Evolutionary conservation across 2,797 vertebrate species (phyloP), one percentile per base, ranked within the genome.

Genomic region (Hapalemur alaotrensis): DNA sequence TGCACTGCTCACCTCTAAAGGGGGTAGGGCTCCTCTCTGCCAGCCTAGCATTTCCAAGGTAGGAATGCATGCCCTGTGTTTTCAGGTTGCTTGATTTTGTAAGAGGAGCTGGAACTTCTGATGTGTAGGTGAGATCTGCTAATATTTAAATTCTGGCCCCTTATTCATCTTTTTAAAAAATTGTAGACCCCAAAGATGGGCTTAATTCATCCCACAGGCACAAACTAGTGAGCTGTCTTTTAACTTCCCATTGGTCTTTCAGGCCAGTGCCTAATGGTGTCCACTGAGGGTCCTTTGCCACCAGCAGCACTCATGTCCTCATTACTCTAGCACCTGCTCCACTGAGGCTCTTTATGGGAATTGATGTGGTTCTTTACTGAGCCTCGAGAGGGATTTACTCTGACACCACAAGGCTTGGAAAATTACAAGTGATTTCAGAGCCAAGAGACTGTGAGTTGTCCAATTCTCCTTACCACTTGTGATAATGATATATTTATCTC

Each of bases 1-100:
- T 0, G 1, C 1, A 0, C 46, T 14, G 1, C 35, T n/a, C 0
- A 2, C 12, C 1, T 48, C 54, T 41, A 10, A 32, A 14, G 28
- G 1, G 18, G 18, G 5, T 2, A 15, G 32, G 41, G 11, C 38
- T 25, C 23, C 25, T 46, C 30, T 0, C 0, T 23, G n/a, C 1
- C 7, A 78, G 61, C 54, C 50, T 6, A 5, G 2, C 0, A 0
- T 35, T 75, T 91, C 30, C 50, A 8, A 8, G 18, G 48, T 38
- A 15, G 73, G 22, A 65, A 20, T 3, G 7, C 18, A 0, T 11
- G 5, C 28, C 8, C 2, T 15, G 28, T 14, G 13, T 46, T 30
- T 59, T 25, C 25, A 52, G n/a, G 7, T 57, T 25, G 30, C 69
- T 25, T 2, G 30, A 10, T 52, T 89, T 25, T 23, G 11, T 57